A percentile compares a stretch with the other conserved stretches of the same genome.
These are phyloP conservation scores for Uloborus plumipes DNA, from an alignment of 2,888 invertebrate genomes.

Conservation along the genomic window DNA sequence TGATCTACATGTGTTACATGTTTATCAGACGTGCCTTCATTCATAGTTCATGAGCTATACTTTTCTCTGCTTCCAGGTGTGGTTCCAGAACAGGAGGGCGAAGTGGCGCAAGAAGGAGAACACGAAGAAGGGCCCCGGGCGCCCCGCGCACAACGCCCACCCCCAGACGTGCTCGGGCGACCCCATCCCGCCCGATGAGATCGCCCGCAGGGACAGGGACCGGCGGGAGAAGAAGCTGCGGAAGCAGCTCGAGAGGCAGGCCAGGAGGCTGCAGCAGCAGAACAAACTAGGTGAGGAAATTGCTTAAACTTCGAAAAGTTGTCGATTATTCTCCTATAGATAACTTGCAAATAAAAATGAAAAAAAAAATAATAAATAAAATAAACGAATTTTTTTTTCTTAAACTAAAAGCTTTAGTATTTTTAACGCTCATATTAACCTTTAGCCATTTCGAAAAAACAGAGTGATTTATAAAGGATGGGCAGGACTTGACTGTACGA, in stretches of 20 bases:
- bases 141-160: conserved; percentile 98
- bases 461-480: no score
- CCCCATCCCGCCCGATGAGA: conserved; percentile 87
- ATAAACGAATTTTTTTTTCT: no score
- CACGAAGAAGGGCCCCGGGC: conserved; percentile 97
- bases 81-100: conserved; percentile 99
- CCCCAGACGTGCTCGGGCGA: conserved; percentile 98
- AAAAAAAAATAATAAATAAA: no score
- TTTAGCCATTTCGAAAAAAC: no score
- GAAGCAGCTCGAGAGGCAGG: conserved; percentile 92
- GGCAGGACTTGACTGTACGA: no score
- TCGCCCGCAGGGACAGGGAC: conserved; percentile 71
- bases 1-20: no score
- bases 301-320: no score
- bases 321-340: no score
- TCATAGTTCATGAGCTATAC: background rate
- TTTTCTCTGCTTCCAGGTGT: conserved; percentile 81
- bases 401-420: no score
- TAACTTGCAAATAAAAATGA: no score
- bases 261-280: conserved; percentile 79
- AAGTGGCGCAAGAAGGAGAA: conserved; percentile 99
- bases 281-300: conserved; percentile 35
- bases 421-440: no score
- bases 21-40: no score
- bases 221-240: conserved; percentile 77